Conservation (phyloP, 2,888 invertebrate genomes). For the Drosophila crucigera region DNA sequence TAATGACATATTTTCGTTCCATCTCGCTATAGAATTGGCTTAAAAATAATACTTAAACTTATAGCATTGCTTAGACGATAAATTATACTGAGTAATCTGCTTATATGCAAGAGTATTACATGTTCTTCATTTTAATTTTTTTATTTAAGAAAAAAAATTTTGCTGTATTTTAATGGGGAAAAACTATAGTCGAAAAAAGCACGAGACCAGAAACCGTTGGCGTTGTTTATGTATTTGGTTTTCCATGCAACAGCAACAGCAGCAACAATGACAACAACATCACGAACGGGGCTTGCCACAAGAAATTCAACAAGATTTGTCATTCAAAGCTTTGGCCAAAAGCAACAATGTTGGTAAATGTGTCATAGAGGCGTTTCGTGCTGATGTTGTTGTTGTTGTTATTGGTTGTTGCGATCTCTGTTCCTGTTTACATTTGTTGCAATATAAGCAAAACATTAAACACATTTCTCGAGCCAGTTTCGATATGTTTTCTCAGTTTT, state of each 20-base stretch:
- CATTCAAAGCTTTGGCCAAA: conserved; percentile 55
- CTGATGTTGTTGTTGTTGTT: conserved; percentile 27
- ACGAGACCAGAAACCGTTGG: conserved; percentile 41
- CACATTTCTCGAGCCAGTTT: conserved; percentile 63
- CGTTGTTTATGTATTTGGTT: conserved; percentile 68
- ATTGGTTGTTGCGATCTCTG: conserved; percentile 33
- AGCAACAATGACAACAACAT: conserved; percentile 38
- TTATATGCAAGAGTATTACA: conserved; percentile 28
- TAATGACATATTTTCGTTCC: not conserved
- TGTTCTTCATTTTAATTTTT: not conserved
- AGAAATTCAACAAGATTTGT: conserved; percentile 65
- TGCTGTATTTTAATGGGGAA: conserved; percentile 35
- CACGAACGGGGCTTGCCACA: conserved; percentile 46
- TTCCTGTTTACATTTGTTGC: conserved; percentile 70
- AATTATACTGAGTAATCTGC: not conserved
- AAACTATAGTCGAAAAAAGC: conserved; percentile 31
- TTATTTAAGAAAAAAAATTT: conserved; percentile 3
- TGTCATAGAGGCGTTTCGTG: conserved; percentile 62
- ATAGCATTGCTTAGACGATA: not conserved
- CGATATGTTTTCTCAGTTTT: conserved; percentile 26
- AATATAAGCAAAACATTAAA: conserved; percentile 56
- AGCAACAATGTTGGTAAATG: conserved; percentile 72
- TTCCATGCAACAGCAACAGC: conserved; percentile 53
- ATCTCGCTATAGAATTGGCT: not conserved
- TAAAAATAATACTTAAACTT: not conserved